Evolutionary conservation across 2,888 invertebrate species (phyloP), one percentile per base, ranked within the genome.

Genomic region (Apeira syringaria): DNA sequence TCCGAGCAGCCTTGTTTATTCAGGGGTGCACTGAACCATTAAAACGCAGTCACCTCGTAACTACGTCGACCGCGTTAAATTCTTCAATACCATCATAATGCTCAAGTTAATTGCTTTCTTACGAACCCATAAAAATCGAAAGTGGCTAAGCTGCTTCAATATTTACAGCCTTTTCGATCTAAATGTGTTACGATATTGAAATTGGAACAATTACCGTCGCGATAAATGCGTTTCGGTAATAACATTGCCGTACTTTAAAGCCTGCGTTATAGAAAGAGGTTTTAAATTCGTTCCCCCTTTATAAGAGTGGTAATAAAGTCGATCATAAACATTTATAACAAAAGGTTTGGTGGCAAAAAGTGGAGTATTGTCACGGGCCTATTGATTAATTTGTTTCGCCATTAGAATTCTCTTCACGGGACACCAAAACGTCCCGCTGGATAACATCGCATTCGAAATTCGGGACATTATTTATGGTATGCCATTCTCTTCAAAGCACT

Each of bases 11-110:
- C 75, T 69, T 88, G 87, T 88, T 88, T 87, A 87, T 84, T 81
- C 81, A 83, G 85, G 83, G 85, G 88, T 82, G 86, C 88, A 86
- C 59, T 86, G 88, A 87, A 87, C 87, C 80, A 87, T 83, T 86
- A 81, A 83, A 81, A 78, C 74, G 62, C 70, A 72, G 73, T 68
- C 60, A 53, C 78, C 74, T 77, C 81, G 79, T 82, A 78, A 83
- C 83, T 69, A 72, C 78, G 67, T 72, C 77, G 76, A 80, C 80
- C 79, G 78, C 82, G 82, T 87, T 84, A 80, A 84, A 85, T 84
- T 84, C 80, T 81, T 75, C 80, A 79, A 87, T 86, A 80, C 86
- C 73, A 84, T 87, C 79, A 86, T 83, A 88, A 85, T 83, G 80
- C 78, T 79, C 73, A 71, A 69, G 61, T 81, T 86, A 81, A 87